These are phyloP conservation scores for Pitta sordida DNA, from an alignment of 2,113 vertebrate species.

Conservation along the genomic window DNA sequence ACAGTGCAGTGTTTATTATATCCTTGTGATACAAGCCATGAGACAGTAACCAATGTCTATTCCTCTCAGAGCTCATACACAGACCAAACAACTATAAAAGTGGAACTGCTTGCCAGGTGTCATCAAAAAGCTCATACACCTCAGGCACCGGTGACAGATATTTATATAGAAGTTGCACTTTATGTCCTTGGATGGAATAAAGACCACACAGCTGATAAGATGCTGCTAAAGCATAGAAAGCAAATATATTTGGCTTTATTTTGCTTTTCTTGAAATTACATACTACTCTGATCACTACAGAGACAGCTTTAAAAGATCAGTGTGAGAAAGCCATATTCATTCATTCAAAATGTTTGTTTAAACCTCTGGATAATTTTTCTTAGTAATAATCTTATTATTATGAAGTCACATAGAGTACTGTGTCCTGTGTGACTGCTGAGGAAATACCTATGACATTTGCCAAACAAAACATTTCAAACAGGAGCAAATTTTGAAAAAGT, in stretches of 20 bases:
- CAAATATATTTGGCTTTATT: neutral
- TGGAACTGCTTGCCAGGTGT: neutral
- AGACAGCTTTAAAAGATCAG: neutral
- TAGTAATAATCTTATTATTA: neutral
- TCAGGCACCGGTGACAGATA: neutral
- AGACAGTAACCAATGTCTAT: neutral
- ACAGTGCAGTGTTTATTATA: neutral
- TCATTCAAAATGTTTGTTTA: neutral
- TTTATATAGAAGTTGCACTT: neutral
- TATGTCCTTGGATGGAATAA: neutral
- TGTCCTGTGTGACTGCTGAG: neutral
- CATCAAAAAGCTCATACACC: neutral
- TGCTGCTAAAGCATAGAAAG: neutral
- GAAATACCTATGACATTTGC: neutral
- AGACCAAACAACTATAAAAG: neutral
- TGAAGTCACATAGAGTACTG: neutral
- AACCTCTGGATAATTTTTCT: neutral
- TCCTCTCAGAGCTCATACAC: neutral
- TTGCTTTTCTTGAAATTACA: neutral
- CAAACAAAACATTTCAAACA: neutral
- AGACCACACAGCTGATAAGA: neutral
- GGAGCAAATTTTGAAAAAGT: neutral
- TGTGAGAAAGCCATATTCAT: neutral
- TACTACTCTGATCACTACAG: neutral
- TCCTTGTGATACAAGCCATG: neutral